Percentiles rank a stretch among this genome's conserved stretches.
Evolutionary conservation across 2,113 vertebrate species (phyloP).

Genomic region (Notarius lentiginosus): DNA sequence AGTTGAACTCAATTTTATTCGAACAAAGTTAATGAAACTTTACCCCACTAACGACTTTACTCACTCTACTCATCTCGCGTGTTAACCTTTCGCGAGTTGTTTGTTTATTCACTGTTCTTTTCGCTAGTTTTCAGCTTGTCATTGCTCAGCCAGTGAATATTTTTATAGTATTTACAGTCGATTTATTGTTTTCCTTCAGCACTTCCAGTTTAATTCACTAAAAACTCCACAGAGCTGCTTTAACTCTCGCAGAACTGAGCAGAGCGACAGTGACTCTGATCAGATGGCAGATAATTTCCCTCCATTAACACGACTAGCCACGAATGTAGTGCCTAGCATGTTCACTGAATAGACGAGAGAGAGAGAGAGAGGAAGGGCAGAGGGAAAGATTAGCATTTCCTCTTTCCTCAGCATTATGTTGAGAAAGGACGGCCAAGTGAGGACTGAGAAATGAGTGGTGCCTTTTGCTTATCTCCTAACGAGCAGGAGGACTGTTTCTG

Average conservation of each 20-base stretch:
- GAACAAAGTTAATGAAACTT: background rate
- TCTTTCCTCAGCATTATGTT: constrained; percentile 1
- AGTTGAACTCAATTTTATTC: too few relatives aligned
- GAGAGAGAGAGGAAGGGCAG: background rate
- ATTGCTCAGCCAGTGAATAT: background rate
- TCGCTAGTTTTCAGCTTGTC: constrained; percentile 26
- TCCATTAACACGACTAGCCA: background rate
- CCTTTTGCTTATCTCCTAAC: constrained; percentile 67
- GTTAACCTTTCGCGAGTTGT: background rate
- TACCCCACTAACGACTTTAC: background rate
- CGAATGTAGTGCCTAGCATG: background rate
- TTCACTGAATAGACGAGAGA: background rate
- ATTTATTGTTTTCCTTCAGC: constrained; percentile 29
- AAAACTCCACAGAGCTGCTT: too few relatives aligned
- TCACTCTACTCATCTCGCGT: background rate
- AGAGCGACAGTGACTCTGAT: background rate
- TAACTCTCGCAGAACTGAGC: background rate
- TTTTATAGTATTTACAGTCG: background rate
- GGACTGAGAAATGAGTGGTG: background rate
- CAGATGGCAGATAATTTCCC: too few relatives aligned
- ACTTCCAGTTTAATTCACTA: background rate
- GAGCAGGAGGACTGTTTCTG: constrained; percentile 58
- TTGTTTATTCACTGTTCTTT: background rate
- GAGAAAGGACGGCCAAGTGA: background rate
- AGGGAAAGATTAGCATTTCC: background rate